Evolutionary conservation across 2,113 vertebrate species (phyloP).

Genomic region (Rhombomys opimus): DNA sequence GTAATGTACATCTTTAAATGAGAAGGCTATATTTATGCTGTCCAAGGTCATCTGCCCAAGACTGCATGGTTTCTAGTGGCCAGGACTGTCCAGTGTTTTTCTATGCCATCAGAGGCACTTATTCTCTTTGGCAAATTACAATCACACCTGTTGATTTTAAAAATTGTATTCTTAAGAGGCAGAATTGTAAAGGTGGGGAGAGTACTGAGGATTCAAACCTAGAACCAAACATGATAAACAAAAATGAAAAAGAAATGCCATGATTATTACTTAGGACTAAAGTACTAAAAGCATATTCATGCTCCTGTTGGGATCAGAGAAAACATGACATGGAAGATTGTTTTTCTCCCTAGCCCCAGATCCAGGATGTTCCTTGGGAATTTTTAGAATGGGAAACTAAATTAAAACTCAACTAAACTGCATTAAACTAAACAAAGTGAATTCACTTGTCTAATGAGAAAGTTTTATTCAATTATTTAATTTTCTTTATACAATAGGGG

Average conservation of each 20-base stretch:
- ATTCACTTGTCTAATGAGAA: not conserved
- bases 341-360: not conserved
- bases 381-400: constrained; percentile 29
- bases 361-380: not conserved
- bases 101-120: not conserved
- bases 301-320: not conserved
- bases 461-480: not conserved
- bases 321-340: not conserved
- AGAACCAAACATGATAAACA: not conserved
- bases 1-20: not conserved
- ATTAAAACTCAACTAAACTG: constrained; percentile 27
- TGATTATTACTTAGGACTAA: not conserved
- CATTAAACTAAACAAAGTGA: not conserved
- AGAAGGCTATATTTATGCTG: not conserved
- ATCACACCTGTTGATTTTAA: not conserved
- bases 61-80: not conserved
- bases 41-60: not conserved
- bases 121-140: not conserved
- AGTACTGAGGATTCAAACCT: not conserved
- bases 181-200: not conserved
- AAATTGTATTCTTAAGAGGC: not conserved
- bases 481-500: not conserved
- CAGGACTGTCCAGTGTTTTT: not conserved
- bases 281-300: not conserved
- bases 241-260: constrained; percentile 16